These are phyloP conservation scores for Aurelia sp. DNA, from an alignment of 30 jellyfish, hydroid and myxozoan species.

Conservation along the genomic window DNA sequence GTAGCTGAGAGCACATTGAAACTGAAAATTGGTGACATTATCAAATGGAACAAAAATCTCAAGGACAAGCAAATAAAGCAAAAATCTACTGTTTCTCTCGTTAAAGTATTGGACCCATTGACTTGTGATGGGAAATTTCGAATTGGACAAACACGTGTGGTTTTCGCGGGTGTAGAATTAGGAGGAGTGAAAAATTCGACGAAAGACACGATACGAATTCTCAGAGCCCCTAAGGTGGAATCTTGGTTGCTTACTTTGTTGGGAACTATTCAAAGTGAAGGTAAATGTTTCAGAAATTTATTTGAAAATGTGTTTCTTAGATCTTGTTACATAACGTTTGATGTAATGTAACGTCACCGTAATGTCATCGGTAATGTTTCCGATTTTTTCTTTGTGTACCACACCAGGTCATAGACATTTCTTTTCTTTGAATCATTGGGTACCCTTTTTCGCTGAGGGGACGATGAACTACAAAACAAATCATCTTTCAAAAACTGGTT, in stretches of 20 bases:
- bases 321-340: too few relatives aligned
- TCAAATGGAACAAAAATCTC: conserved; percentile 3
- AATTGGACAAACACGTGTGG: conserved; percentile 37
- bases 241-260: conserved; percentile 34
- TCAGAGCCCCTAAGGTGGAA: conserved; percentile 25
- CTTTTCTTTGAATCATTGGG: too few relatives aligned
- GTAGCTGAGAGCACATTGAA: not conserved
- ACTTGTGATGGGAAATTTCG: conserved; percentile 27
- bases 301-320: too few relatives aligned
- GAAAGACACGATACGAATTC: not conserved
- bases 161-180: conserved; percentile 6
- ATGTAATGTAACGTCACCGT: too few relatives aligned
- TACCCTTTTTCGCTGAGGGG: too few relatives aligned
- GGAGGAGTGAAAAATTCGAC: not conserved
- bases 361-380: too few relatives aligned
- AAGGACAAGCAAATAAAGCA: not conserved
- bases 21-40: conserved; percentile 1
- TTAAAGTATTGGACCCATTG: not conserved
- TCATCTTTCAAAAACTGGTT: too few relatives aligned
- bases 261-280: conserved; percentile 8
- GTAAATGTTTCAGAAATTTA: not conserved
- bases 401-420: too few relatives aligned
- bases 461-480: too few relatives aligned
- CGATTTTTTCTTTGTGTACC: too few relatives aligned
- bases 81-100: not conserved